Conservation (phyloP, 2,797 vertebrate genomes). For the Gadopsis bispinosus region DNA sequence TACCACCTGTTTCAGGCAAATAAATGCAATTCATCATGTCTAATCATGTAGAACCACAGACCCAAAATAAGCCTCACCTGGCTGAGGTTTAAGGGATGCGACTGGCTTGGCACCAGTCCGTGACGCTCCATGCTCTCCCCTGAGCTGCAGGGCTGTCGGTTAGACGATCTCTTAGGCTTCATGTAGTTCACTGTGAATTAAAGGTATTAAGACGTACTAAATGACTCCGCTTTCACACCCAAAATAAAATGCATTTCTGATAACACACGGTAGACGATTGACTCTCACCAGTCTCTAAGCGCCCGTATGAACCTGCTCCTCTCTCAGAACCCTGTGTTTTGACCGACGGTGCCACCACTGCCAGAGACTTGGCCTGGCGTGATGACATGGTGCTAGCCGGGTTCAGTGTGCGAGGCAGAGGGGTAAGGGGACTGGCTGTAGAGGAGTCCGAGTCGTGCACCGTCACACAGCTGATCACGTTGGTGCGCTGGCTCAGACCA, state of each 20-base stretch:
- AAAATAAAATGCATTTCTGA: neutral
- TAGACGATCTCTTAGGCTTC: slow-evolving; percentile 91
- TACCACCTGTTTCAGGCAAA: neutral
- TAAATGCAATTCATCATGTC: neutral
- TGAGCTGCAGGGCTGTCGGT: slow-evolving; percentile 90
- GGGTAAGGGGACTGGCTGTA: slow-evolving; percentile 90
- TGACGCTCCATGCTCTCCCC: slow-evolving; percentile 87
- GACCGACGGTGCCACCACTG: slow-evolving; percentile 93
- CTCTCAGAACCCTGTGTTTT: slow-evolving; percentile 89
- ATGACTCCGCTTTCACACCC: neutral
- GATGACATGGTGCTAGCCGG: slow-evolving; percentile 75
- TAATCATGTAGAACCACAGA: accelerated
- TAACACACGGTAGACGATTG: neutral
- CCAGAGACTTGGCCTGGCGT: slow-evolving; percentile 89
- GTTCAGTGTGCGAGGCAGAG: slow-evolving; percentile 83
- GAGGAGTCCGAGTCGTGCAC: slow-evolving; percentile 98
- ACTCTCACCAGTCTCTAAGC: slow-evolving; percentile 70
- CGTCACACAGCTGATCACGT: slow-evolving; percentile 98
- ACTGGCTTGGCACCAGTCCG: slow-evolving; percentile 85
- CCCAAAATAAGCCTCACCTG: slow-evolving; percentile 85
- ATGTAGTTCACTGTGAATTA: slow-evolving; percentile 78
- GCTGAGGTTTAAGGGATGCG: slow-evolving; percentile 98
- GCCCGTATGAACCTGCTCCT: slow-evolving; percentile 63
- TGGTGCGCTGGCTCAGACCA: slow-evolving; percentile 91
- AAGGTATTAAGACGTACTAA: neutral